Evolutionary conservation across 2,797 vertebrate genomes (phyloP).

Genomic region (Sebastiscus albofasciatus): DNA sequence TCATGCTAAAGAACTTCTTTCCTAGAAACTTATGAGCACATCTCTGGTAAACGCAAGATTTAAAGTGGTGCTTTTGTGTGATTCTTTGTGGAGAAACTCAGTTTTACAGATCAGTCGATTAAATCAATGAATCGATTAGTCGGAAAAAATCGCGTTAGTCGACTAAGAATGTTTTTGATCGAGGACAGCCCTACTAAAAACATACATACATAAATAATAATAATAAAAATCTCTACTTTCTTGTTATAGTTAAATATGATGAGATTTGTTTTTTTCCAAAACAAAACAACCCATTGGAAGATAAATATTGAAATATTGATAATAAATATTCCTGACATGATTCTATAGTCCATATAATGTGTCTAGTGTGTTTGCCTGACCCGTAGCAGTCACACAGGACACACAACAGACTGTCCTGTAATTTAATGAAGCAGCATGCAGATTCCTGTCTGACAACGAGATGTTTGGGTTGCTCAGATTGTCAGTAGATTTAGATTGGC

Average conservation of each 20-base stretch:
- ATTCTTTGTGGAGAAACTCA: too few species aligned
- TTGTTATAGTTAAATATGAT: not conserved
- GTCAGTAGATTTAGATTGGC: conserved; percentile 41
- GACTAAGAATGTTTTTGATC: too few species aligned
- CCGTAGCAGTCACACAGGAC: not conserved
- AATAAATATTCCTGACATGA: not conserved
- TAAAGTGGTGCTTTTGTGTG: too few species aligned
- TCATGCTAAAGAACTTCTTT: too few species aligned
- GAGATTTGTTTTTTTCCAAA: not conserved
- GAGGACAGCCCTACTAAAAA: too few species aligned
- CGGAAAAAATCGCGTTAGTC: too few species aligned
- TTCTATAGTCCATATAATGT: not conserved
- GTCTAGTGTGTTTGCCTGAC: not conserved
- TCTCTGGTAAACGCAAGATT: too few species aligned
- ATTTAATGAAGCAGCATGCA: conserved; percentile 23
- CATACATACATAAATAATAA: not conserved
- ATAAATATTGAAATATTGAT: not conserved
- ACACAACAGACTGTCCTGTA: conserved; percentile 13
- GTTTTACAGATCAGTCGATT: too few species aligned
- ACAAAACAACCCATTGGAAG: not conserved
- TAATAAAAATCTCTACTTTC: not conserved
- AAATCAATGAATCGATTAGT: too few species aligned
- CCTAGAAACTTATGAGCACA: too few species aligned
- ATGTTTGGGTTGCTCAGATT: conserved; percentile 30
- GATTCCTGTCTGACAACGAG: conserved; percentile 22